phyloP scores from a whole-genome alignment of 2,113 vertebrate species.

The Oncorhynchus gorbuscha region DNA sequence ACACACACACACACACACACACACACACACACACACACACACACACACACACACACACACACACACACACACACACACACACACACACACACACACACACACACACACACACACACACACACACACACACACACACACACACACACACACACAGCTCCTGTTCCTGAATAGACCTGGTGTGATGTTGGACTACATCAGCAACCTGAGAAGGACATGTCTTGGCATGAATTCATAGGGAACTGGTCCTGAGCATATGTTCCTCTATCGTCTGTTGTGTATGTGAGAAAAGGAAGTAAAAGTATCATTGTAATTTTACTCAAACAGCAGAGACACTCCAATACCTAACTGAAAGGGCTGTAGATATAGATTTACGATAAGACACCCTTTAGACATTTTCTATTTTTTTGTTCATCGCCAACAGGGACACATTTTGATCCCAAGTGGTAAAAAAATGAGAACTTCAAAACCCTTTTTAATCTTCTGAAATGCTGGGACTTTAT shows the following conservation, averaged over 20 bases:
- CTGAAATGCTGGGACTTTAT: no score
- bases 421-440: no score
- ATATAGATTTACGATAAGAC: no score
- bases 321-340: no score
- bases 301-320: not conserved
- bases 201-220: conserved; percentile 11
- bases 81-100: not conserved
- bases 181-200: conserved; percentile 22
- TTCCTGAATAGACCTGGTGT: conserved; percentile 11
- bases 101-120: not conserved
- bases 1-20: not conserved
- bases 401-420: no score
- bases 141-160: not conserved
- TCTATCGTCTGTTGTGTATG: not conserved
- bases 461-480: no score
- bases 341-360: no score
- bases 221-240: conserved; percentile 18
- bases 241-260: conserved; percentile 27
- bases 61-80: not conserved
- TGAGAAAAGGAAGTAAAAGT: not conserved
- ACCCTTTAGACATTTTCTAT: no score
- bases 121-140: not conserved
- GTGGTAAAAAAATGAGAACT: no score
- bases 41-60: conserved; percentile 2
- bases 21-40: not conserved